Conservation (phyloP, 2,888 invertebrate genomes). For the Plagodis dolabraria region DNA sequence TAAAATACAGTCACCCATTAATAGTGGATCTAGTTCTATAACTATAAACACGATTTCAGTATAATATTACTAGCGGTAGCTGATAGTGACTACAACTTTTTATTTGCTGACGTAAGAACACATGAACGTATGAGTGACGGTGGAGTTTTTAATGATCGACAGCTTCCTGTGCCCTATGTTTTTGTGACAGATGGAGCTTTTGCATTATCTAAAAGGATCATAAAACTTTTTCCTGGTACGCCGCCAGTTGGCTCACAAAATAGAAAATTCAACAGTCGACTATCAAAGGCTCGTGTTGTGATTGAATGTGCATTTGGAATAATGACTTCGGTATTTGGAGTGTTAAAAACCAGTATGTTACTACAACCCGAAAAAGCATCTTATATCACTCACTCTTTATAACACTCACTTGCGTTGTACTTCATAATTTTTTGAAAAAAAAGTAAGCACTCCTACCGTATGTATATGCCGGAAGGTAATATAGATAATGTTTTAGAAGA, state of each 20-base stretch:
- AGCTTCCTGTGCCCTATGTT: conserved; percentile 24
- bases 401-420: conserved; percentile 31
- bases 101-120: conserved; percentile 42
- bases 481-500: conserved; percentile 34
- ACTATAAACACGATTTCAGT: conserved; percentile 40
- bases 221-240: conserved; percentile 27
- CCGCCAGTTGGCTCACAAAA: conserved; percentile 21
- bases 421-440: conserved; percentile 40
- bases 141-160: conserved; percentile 33
- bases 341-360: too few species aligned
- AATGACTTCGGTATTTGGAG: conserved; percentile 25
- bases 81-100: conserved; percentile 43
- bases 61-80: conserved; percentile 43
- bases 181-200: conserved; percentile 29
- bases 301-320: conserved; percentile 30
- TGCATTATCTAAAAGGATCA: conserved; percentile 19
- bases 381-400: too few species aligned
- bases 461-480: conserved; percentile 29
- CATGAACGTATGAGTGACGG: conserved; percentile 42
- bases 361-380: too few species aligned
- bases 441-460: conserved; percentile 17
- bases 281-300: conserved; percentile 21
- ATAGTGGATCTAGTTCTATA: conserved; percentile 44
- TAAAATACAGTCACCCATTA: conserved; percentile 39
- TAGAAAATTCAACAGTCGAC: conserved; percentile 22